Evolutionary conservation across 2,113 vertebrate genomes (phyloP), one percentile per base, ranked within the genome.

Genomic region (Apistogramma diplotaenia): DNA sequence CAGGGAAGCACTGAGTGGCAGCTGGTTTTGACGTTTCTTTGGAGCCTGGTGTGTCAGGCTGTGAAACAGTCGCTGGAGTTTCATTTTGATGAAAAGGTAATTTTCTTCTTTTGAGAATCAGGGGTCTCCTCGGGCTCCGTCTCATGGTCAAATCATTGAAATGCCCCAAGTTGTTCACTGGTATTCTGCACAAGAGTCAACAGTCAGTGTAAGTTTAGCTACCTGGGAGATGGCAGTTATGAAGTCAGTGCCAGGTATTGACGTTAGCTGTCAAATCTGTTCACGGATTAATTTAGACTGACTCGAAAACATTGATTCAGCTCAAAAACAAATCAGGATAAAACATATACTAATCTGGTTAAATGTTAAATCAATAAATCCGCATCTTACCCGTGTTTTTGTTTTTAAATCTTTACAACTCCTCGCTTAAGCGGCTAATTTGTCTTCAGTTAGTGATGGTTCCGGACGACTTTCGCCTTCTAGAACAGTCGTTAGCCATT

Each of bases 101-200:
- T 86, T 96, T 98, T 85, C 97, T 94, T 92, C 97, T 96, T 89
- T 97, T 97, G 37, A 99, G 97, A 94, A 99, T 99, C 84, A 99
- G 88, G 75, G 98, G 98, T 94, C 97, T 96, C 76, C 93, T 92
- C 71, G 98, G 97, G 93, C 97, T 99, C 70, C 94, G 95, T 95
- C 94, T 98, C 98, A 99, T 99, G 87, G 89, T 98, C 90, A 87
- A 29, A 85, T 92, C 82, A 89, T 43, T 81, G 67, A 87, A 82
- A 88, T 77, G 62, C 40, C 40, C 21, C 61, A 87, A 59, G 74
- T 65, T 59, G 40, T 56, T 83, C 46, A 79, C 74, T 59, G 71
- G 21, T 65, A 80, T 74, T 85, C 91, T 94, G 46, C 8, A 25
- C 5, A 59, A 19, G 5, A 58, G 60, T 13, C 12, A 86, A 59